Evolutionary conservation across 2,797 vertebrate genomes (phyloP).

Genomic region (Bovichtus variegatus): DNA sequence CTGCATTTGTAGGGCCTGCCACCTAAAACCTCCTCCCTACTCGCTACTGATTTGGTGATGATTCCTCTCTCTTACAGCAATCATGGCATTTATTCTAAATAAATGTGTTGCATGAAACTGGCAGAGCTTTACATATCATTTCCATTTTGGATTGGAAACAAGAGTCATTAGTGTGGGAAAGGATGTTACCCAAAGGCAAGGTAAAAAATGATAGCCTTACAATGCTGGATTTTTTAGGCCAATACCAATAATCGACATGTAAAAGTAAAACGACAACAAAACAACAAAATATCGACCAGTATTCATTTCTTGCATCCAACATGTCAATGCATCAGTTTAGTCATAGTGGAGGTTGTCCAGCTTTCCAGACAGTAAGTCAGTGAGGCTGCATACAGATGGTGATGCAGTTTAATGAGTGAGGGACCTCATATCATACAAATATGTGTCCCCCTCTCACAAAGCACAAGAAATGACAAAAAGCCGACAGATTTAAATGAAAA

Average conservation of each 20-base stretch:
- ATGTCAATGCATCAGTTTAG: neutral
- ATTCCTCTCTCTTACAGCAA: neutral
- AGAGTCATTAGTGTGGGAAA: neutral
- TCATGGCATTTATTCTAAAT: neutral
- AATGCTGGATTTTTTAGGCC: neutral
- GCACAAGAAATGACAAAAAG: neutral
- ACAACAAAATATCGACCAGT: neutral
- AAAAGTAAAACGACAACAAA: neutral
- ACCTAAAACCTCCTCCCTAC: neutral
- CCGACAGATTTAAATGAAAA: neutral
- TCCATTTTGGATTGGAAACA: neutral
- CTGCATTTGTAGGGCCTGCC: neutral
- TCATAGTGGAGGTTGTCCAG: neutral
- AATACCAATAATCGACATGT: neutral
- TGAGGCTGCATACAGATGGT: conserved; percentile 4
- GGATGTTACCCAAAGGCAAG: neutral
- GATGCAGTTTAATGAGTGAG: neutral
- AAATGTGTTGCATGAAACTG: neutral
- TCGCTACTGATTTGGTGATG: neutral
- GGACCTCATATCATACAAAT: neutral
- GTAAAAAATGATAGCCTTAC: neutral
- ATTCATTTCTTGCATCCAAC: neutral
- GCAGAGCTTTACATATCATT: neutral
- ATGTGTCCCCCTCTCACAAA: neutral
- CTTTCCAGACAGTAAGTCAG: neutral